A percentile compares a stretch with the other conserved stretches of the same genome.
Conservation (phyloP, 2,888 invertebrate species). For the Scaptomyza tumidula region DNA sequence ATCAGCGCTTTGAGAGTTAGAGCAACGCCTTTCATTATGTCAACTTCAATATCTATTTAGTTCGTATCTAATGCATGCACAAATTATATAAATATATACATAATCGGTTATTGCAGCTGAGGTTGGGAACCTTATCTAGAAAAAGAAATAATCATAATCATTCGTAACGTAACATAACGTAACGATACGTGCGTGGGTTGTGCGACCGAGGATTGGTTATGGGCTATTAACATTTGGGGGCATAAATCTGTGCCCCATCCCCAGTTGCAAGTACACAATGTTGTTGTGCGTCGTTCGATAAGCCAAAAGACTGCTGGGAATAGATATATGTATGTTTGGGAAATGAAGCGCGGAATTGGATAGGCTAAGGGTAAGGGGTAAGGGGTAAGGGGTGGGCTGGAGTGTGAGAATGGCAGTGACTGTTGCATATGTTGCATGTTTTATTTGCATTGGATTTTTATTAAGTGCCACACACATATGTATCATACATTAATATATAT, state of each 20-base stretch:
- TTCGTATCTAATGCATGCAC: slow-evolving; percentile 16
- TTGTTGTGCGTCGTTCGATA: slow-evolving; percentile 30
- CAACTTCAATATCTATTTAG: slow-evolving; percentile 15
- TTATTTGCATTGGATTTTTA: slow-evolving; percentile 48
- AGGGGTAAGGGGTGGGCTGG: not conserved
- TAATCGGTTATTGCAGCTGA: too few species aligned
- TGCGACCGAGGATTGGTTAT: slow-evolving; percentile 73
- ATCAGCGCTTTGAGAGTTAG: slow-evolving; percentile 25
- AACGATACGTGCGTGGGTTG: slow-evolving; percentile 44
- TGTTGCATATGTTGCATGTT: slow-evolving; percentile 30
- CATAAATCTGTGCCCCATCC: slow-evolving; percentile 63
- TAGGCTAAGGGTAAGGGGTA: not conserved
- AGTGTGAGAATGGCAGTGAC: slow-evolving; percentile 40
- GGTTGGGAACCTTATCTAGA: too few species aligned
- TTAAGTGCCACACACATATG: slow-evolving; percentile 31
- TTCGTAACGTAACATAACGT: not conserved
- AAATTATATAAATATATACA: not conserved
- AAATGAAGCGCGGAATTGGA: slow-evolving; percentile 28
- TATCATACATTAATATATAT: not conserved
- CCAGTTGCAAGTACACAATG: slow-evolving; percentile 37
- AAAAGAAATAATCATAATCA: not conserved
- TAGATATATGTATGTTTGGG: slow-evolving; percentile 2
- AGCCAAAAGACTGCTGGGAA: slow-evolving; percentile 35
- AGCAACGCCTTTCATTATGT: slow-evolving; percentile 59
- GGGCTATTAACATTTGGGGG: slow-evolving; percentile 72